Evolutionary conservation across 2,888 invertebrate species (phyloP), one percentile per base, ranked within the genome.

Genomic region (Luperina nickerlii): DNA sequence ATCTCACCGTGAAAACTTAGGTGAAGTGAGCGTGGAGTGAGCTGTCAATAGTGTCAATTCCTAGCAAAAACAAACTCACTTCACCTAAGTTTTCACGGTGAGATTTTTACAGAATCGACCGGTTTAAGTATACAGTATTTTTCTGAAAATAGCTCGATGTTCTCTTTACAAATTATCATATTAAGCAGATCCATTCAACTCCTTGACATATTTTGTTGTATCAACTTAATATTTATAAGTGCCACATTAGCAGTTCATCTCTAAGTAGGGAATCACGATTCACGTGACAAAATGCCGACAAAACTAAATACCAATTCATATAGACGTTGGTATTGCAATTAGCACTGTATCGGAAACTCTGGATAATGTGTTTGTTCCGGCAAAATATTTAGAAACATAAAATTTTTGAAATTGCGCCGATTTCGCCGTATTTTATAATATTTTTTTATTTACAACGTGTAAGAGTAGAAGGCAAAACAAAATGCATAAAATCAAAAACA

Each of bases 221-320:
- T 54, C 51, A 69, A 78, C 54, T 75, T 27, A 48, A 77, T 27
- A 48, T 84, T 73, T 24, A 71, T 81, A 70, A 54, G 38, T 67
- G 42, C 32, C 42, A 45, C 69, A 54, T 91, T 89, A 82, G 82
- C 89, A 83, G 76, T 76, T 76, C 42, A 57, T 48, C 73, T 84
- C 83, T 90, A 91, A 92, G 45, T 24, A 69, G n/a, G 57, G 42
- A 62, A 84, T 91, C 92, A 91, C 92, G 90, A 90, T 75, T 86
- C 60, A 27, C 69, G 75, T 83, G 85, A 90, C 87, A 82, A 63
- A 63, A 66, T 62, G 57, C 63, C 57, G 5, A 66, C 27, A 54
- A 74, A n/a, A 66, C 20, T 63, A 45, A 80, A 75, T 48, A 76
- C n/a, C 60, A 66, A 62, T 76, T 45, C 24, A 76, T 71, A 54